A percentile compares a stretch with the other conserved stretches of the same genome.
phyloP scores from a whole-genome alignment of 2,888 invertebrate genomes.

The Thymelicus lineola region DNA sequence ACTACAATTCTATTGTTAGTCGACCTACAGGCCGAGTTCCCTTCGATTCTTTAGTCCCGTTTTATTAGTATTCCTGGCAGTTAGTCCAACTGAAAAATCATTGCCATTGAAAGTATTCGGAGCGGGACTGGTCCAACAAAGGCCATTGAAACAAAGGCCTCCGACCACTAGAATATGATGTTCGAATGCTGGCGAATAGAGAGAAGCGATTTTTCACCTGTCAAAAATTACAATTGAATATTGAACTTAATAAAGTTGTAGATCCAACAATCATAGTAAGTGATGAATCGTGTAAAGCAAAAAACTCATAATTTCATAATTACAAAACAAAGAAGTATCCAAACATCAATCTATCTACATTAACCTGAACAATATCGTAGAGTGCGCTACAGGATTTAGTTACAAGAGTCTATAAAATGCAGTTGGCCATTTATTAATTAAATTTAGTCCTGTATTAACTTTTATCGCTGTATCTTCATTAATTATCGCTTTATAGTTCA shows the following conservation, averaged over 20 bases:
- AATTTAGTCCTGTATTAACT: background rate
- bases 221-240: no score
- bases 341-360: no score
- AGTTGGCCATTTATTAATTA: no score
- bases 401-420: no score
- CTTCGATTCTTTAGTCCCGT: slow-evolving; percentile 31
- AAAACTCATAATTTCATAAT: no score
- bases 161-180: slow-evolving; percentile 21
- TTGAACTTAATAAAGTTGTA: no score
- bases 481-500: slow-evolving; percentile 7
- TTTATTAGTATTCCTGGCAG: slow-evolving; percentile 37
- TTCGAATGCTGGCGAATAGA: background rate
- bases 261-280: no score
- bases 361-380: no score
- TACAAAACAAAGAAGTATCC: no score
- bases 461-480: background rate
- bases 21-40: slow-evolving; percentile 24
- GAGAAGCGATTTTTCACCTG: background rate
- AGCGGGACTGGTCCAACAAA: slow-evolving; percentile 45
- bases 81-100: slow-evolving; percentile 67
- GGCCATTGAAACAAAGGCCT: slow-evolving; percentile 54
- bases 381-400: no score
- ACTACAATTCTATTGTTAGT: background rate
- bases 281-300: no score
- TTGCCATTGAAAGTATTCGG: slow-evolving; percentile 62